A percentile compares a stretch with the other conserved stretches of the same genome.
phyloP scores from a whole-genome alignment of 2,113 vertebrate species.

The Mobula birostris region DNA sequence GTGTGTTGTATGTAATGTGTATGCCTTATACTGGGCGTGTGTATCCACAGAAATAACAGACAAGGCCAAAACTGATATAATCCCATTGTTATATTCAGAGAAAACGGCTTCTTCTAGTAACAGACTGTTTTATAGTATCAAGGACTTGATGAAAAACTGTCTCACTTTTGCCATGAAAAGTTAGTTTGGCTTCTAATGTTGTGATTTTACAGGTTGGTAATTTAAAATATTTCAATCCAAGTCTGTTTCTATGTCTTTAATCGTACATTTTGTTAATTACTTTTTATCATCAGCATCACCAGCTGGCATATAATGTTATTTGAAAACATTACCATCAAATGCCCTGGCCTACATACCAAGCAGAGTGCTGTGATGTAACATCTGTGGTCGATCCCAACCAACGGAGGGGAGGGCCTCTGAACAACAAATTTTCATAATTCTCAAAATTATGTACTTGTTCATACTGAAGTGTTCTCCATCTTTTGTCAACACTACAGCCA shows the following conservation, averaged over 20 bases:
- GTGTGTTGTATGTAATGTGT: too few species aligned
- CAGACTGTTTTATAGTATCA: background rate
- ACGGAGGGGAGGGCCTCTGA: too few species aligned
- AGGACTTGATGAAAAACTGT: background rate
- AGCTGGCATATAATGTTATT: background rate
- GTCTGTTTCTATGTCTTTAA: background rate
- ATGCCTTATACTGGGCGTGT: too few species aligned
- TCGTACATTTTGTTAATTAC: background rate
- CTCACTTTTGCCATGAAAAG: background rate
- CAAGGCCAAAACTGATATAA: background rate
- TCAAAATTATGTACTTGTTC: background rate
- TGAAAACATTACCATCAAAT: too few species aligned
- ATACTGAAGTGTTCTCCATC: background rate
- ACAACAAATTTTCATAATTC: background rate
- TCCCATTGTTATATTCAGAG: background rate
- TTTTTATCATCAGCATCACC: background rate
- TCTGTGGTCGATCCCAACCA: too few species aligned
- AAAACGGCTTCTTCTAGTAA: background rate
- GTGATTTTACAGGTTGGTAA: background rate
- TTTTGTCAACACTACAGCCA: background rate
- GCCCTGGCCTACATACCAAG: too few species aligned
- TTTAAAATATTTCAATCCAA: background rate
- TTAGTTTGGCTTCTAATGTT: constrained; percentile 1
- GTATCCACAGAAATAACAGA: background rate
- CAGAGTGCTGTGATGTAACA: too few species aligned